Conservation (phyloP, 2,888 invertebrate species). For the Apamea epomidion region DNA sequence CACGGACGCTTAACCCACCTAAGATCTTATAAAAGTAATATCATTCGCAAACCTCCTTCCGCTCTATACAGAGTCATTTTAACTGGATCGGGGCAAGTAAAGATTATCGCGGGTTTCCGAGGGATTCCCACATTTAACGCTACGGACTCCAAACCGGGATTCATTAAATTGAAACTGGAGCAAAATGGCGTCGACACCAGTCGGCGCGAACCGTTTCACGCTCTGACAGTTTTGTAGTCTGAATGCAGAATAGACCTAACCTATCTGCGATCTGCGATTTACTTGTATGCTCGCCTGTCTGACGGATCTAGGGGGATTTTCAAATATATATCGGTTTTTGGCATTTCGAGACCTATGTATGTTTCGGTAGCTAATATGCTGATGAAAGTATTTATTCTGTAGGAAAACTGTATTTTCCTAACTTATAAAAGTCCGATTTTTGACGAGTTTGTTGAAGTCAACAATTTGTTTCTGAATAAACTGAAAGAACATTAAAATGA, state of each 20-base stretch:
- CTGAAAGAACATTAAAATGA: no score
- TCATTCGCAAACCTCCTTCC: slow-evolving; percentile 27
- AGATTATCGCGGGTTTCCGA: slow-evolving; percentile 73
- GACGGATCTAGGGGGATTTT: slow-evolving; percentile 40
- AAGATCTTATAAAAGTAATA: slow-evolving; percentile 22
- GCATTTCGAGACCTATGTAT: background rate
- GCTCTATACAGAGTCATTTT: slow-evolving; percentile 29
- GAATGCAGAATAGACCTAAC: slow-evolving; percentile 80
- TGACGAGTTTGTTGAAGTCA: background rate
- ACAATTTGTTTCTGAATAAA: background rate
- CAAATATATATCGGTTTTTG: slow-evolving; percentile 19
- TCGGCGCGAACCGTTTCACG: slow-evolving; percentile 82
- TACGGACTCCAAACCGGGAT: slow-evolving; percentile 76
- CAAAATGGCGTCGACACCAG: slow-evolving; percentile 81
- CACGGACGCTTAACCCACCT: background rate
- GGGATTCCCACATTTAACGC: slow-evolving; percentile 77
- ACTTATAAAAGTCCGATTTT: background rate
- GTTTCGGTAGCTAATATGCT: background rate
- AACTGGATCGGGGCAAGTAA: slow-evolving; percentile 60
- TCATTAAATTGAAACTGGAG: slow-evolving; percentile 84
- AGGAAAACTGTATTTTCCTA: background rate
- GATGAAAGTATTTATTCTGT: background rate
- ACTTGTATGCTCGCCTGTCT: slow-evolving; percentile 48
- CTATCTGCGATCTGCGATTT: slow-evolving; percentile 74
- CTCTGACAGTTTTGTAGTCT: slow-evolving; percentile 82